phyloP scores from a whole-genome alignment of 2,113 vertebrate genomes.

The Spilogale gracilis region DNA sequence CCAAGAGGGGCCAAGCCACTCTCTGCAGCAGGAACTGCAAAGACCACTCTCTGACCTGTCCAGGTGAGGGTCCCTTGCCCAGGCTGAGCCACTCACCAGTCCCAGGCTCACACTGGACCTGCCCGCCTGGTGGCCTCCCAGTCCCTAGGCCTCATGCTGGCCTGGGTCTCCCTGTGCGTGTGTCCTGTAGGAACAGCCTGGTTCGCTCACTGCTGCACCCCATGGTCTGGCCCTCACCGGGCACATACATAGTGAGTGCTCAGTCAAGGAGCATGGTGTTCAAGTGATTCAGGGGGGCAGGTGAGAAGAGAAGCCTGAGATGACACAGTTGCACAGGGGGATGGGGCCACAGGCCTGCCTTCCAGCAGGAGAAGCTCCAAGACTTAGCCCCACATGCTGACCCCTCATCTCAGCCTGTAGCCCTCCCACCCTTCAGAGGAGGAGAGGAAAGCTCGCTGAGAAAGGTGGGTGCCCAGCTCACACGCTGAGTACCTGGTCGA shows the following conservation, averaged over 20 bases:
- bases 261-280: not conserved
- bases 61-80: not conserved
- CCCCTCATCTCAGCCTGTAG: not conserved
- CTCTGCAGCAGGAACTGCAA: not conserved
- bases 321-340: too few species aligned
- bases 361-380: not conserved
- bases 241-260: not conserved
- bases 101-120: not conserved
- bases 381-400: not conserved
- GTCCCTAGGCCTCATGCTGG: not conserved
- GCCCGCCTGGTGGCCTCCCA: not conserved
- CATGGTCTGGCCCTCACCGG: not conserved
- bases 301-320: not conserved
- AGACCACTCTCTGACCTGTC: not conserved
- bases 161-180: not conserved
- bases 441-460: not conserved
- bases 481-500: not conserved
- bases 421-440: not conserved
- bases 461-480: not conserved
- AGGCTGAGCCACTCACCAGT: not conserved
- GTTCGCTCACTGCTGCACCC: not conserved
- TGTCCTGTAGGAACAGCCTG: not conserved
- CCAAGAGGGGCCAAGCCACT: not conserved
- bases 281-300: not conserved
- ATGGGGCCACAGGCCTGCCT: not conserved